Base-by-base conservation (phyloP, 1,140 invertebrate species). In the Steinernema feltiae region DNA sequence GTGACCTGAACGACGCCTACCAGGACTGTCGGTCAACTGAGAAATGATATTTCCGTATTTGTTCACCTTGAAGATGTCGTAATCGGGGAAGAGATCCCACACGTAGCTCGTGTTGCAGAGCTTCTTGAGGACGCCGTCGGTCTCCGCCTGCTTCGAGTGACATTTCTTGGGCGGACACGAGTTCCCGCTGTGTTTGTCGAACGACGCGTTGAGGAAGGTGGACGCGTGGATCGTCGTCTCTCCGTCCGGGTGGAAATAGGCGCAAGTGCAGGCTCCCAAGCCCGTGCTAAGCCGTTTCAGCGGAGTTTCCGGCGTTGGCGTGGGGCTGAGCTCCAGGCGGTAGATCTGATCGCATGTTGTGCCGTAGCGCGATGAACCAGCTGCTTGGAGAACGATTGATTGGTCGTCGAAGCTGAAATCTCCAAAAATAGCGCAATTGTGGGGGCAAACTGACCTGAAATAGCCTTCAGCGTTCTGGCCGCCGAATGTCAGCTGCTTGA, bases 281-380 rank as follows among this genome's bases (percentile, higher is more conserved):
- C 81, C 81, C 18, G 81, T 81, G 46, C 79, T 78, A 21, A 82
- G 75, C 71, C 79, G 70, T 21, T 48, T 48, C 27, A 74, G 32
- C 29, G 30, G 75, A 15, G 63, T 73, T 21, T 76, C 48, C 12
- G 12, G 30, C 15, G 30, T 46, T 24, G 81, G 76, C 27, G 76
- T 53, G 21, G 27, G 53, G 18, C 41, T 81, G 35, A 83, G 75
- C 74, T 82, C 81, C 0, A 82, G n/a, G 32, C 79, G 77, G 70
- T 82, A 82, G 69, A 82, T 82, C 72, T 82, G 82, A 71, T 82
- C 82, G 73, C 82, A 82, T 32, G 73, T 72, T 2, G 81, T 82
- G 15, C 82, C 82, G 75, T 80, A 81, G 63, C 27, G 32, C 17
- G 18, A 2, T 3, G 15, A 79, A 12, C 74, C 75, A 0, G 76